Conservation (phyloP, 2,888 invertebrate genomes). For the Chromoteleia sp. region DNA sequence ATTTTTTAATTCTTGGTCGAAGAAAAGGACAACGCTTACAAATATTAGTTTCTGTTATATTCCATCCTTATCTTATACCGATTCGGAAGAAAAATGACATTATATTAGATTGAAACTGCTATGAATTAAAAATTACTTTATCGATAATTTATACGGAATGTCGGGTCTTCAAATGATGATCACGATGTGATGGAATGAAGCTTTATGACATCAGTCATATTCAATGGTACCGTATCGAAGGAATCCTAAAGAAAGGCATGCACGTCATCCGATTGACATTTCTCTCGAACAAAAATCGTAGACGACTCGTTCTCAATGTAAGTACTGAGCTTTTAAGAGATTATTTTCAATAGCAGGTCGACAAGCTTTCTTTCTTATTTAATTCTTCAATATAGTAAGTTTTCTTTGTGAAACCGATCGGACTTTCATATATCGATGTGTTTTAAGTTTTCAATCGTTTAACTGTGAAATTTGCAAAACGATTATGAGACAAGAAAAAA, state of each 20-base stretch:
- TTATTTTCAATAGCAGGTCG: conserved; percentile 40
- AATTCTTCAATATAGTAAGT: conserved; percentile 8
- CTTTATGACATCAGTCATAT: conserved; percentile 13
- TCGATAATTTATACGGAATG: neutral
- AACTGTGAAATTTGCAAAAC: neutral
- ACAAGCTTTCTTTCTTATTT: conserved; percentile 34
- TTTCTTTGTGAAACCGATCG: conserved; percentile 8
- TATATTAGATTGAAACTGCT: too few relatives aligned
- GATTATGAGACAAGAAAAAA: too few relatives aligned
- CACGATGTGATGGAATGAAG: neutral
- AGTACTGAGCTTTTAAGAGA: conserved; percentile 46
- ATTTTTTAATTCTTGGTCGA: conserved; percentile 8
- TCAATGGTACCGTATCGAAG: conserved; percentile 6
- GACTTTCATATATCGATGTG: conserved; percentile 6
- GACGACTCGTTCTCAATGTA: conserved; percentile 30
- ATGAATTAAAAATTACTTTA: neutral
- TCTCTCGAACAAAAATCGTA: conserved; percentile 42
- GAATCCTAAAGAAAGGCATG: conserved; percentile 21
- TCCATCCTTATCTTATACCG: too few relatives aligned
- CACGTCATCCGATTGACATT: conserved; percentile 32
- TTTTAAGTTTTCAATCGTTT: conserved; percentile 12
- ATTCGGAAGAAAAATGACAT: too few relatives aligned
- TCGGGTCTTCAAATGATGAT: neutral
- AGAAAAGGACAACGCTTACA: too few relatives aligned
- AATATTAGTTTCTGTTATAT: too few relatives aligned